These are phyloP conservation scores for Gila orcuttii DNA, from an alignment of 2,113 vertebrate species.

Conservation along the genomic window DNA sequence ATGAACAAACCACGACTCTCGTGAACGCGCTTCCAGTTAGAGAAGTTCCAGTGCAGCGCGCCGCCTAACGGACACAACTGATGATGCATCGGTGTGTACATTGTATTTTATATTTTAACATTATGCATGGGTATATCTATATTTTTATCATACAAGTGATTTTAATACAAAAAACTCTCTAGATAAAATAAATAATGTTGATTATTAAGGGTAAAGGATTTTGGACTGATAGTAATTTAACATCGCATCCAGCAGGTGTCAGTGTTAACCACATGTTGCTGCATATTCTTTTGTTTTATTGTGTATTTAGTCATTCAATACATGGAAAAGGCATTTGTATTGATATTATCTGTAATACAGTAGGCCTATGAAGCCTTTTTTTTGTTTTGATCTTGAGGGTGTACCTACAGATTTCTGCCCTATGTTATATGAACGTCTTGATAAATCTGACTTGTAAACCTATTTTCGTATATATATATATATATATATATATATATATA, in stretches of 20 bases:
- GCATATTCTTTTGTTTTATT: neutral
- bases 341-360: neutral
- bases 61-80: neutral
- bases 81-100: neutral
- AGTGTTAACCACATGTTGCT: neutral
- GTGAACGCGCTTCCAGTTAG: neutral
- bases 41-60: neutral
- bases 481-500: too few relatives aligned
- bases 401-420: too few relatives aligned
- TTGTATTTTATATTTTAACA: neutral
- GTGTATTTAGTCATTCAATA: neutral
- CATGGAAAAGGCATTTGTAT: neutral
- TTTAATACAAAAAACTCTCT: neutral
- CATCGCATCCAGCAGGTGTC: neutral
- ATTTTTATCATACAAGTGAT: neutral
- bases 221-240: too few relatives aligned
- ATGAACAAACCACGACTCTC: too few relatives aligned
- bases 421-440: too few relatives aligned
- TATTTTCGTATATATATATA: too few relatives aligned
- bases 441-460: too few relatives aligned
- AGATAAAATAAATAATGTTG: neutral
- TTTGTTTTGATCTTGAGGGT: too few relatives aligned
- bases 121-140: neutral
- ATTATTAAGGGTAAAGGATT: neutral
- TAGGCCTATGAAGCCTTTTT: too few relatives aligned